These are phyloP conservation scores for Anolis apletophallus DNA, from an alignment of 2,797 vertebrate species.

Conservation along the genomic window DNA sequence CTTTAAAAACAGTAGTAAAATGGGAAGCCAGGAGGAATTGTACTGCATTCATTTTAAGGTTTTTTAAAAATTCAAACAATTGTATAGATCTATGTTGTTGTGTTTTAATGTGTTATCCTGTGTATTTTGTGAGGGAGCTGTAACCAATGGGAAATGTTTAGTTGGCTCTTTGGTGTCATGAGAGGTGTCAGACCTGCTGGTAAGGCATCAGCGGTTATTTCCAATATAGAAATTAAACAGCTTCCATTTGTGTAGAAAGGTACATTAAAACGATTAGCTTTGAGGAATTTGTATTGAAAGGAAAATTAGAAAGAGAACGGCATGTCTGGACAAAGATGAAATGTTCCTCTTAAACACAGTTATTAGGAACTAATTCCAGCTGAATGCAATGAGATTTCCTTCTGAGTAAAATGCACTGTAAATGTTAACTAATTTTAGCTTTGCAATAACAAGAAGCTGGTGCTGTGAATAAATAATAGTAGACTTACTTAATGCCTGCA, in stretches of 20 bases:
- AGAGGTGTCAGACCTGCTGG: background rate
- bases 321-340: no score
- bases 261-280: background rate
- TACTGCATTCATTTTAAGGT: conserved; percentile 6
- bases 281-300: background rate
- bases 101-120: background rate
- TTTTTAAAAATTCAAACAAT: conserved; percentile 13
- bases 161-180: no score
- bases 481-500: no score
- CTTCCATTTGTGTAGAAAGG: background rate
- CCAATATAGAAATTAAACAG: background rate
- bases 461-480: no score
- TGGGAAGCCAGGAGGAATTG: background rate
- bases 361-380: no score
- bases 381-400: no score
- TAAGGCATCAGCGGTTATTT: background rate
- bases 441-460: no score
- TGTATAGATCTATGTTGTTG: conserved; percentile 7
- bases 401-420: no score
- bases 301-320: no score
- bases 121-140: background rate
- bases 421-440: no score
- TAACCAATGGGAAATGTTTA: no score
- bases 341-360: no score
- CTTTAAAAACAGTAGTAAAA: conserved; percentile 23